Evolutionary conservation across 2,113 vertebrate species (phyloP).

Genomic region (Piaya cayana): DNA sequence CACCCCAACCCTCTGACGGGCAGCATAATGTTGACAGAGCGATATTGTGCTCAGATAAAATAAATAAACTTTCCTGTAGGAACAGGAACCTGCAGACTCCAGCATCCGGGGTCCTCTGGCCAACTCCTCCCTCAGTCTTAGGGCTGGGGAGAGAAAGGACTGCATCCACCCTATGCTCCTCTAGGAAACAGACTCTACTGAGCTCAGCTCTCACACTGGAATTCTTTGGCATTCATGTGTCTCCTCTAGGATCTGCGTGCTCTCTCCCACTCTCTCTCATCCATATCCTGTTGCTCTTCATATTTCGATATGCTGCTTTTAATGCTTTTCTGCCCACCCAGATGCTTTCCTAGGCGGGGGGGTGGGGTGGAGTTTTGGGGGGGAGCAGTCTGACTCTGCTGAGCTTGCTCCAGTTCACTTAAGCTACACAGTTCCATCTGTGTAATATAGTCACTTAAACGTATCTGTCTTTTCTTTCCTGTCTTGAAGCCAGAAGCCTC

Average conservation of each 20-base stretch:
- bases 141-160: not conserved
- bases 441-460: slow-evolving; percentile 58
- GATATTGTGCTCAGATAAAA: slow-evolving; percentile 15
- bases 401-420: slow-evolving; percentile 61
- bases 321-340: slow-evolving; percentile 19
- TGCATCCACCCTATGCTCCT: not conserved
- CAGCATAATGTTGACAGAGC: slow-evolving; percentile 55
- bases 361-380: not conserved
- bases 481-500: slow-evolving; percentile 43
- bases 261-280: not conserved
- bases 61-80: slow-evolving; percentile 43
- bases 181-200: not conserved
- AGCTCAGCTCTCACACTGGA: not conserved
- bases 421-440: slow-evolving; percentile 56
- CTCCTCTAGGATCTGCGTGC: not conserved
- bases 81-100: slow-evolving; percentile 60
- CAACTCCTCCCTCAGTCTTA: not conserved
- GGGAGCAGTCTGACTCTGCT: not conserved
- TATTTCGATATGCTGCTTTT: slow-evolving; percentile 19
- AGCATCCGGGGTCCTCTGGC: slow-evolving; percentile 52
- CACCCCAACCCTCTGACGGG: not conserved
- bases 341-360: slow-evolving; percentile 17
- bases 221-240: not conserved
- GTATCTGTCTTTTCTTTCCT: slow-evolving; percentile 66
- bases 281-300: slow-evolving; percentile 15